Conservation (phyloP, 1,140 invertebrate genomes). For the Nephila pilipes region DNA sequence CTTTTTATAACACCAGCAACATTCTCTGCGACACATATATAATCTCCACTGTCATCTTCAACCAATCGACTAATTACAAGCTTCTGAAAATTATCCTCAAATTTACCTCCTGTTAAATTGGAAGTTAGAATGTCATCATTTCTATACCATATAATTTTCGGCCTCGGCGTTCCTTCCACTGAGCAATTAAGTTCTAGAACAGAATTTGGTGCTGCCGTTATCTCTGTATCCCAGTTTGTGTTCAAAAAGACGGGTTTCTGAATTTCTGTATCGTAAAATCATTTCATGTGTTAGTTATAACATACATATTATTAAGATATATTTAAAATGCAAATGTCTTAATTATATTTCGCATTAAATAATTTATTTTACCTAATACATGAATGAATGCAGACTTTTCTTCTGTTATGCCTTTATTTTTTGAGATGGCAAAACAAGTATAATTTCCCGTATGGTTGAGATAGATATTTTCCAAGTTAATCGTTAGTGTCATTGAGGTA, state of each 20-base stretch:
- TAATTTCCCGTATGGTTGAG: constrained; percentile 71
- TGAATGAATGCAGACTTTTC: background rate
- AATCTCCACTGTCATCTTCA: constrained; percentile 76
- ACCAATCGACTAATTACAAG: constrained; percentile 66
- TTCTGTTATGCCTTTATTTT: too few relatives aligned
- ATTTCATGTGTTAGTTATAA: background rate
- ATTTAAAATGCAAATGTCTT: background rate
- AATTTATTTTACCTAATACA: background rate
- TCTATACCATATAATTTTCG: constrained; percentile 80
- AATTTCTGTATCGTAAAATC: constrained; percentile 11
- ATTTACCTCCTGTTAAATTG: constrained; percentile 65
- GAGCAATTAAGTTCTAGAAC: constrained; percentile 77
- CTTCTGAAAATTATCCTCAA: constrained; percentile 57
- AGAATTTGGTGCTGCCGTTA: constrained; percentile 72
- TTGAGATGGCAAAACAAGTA: constrained; percentile 9
- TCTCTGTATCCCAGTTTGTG: background rate
- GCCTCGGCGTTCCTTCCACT: constrained; percentile 79
- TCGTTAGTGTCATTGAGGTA: background rate
- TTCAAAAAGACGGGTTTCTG: constrained; percentile 10
- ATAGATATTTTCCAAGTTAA: background rate
- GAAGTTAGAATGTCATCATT: constrained; percentile 77
- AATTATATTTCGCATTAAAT: background rate
- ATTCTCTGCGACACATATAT: constrained; percentile 78
- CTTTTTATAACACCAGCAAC: constrained; percentile 79
- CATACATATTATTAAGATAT: background rate